Percentiles rank a stretch among this genome's conserved stretches.
phyloP scores from a whole-genome alignment of 2,113 vertebrate genomes.

The Rafetus swinhoei region DNA sequence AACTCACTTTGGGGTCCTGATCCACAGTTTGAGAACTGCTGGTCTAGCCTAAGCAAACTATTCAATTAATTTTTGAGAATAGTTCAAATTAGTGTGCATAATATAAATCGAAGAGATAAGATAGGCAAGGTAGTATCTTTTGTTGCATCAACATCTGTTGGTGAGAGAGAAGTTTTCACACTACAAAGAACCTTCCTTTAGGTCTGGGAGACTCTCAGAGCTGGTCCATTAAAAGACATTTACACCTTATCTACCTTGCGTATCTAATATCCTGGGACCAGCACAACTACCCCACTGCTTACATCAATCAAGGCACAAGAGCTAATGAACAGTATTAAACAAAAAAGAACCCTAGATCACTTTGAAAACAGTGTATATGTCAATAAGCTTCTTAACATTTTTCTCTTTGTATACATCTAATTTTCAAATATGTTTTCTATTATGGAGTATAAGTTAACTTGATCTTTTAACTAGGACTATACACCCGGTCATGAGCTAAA shows the following conservation, averaged over 20 bases:
- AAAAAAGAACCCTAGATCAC: not conserved
- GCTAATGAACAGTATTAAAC: not conserved
- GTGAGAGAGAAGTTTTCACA: not conserved
- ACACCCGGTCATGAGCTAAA: not conserved
- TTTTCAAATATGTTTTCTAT: not conserved
- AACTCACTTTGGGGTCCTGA: too few relatives aligned
- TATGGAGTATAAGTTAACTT: not conserved
- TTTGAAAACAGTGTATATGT: not conserved
- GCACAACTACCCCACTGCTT: not conserved
- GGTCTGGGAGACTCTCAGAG: not conserved
- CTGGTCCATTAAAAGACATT: not conserved
- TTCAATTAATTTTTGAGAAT: not conserved
- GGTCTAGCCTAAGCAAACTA: not conserved
- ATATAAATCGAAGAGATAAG: not conserved
- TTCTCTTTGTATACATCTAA: not conserved
- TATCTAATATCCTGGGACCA: not conserved
- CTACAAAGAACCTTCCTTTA: not conserved
- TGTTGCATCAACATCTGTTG: too few relatives aligned
- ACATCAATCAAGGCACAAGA: not conserved
- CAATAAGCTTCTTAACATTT: constrained; percentile 1
- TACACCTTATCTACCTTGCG: not conserved
- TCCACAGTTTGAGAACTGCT: too few relatives aligned
- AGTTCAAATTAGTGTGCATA: not conserved
- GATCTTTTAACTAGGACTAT: not conserved
- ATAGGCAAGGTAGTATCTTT: not conserved